Percentiles rank a stretch among this genome's conserved stretches.
These are phyloP conservation scores for Scleropages formosus DNA, from an alignment of 2,797 vertebrate genomes.

Conservation along the genomic window DNA sequence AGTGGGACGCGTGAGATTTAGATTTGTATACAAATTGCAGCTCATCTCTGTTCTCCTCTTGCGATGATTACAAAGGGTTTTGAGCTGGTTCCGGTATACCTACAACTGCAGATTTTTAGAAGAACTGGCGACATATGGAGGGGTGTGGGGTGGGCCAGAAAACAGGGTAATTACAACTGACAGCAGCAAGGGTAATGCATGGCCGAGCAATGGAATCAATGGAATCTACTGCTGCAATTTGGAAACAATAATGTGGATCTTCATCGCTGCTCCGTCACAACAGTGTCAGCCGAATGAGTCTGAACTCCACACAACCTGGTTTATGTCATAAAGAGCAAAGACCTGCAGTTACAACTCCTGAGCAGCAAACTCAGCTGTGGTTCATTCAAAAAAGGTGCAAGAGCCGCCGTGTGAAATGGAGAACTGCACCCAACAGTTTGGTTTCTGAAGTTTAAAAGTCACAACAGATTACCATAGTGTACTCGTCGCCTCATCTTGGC, in stretches of 20 bases:
- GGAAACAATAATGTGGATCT: neutral
- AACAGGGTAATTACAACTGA: conserved; percentile 2
- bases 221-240: neutral
- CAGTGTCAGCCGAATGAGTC: no score
- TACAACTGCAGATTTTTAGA: neutral
- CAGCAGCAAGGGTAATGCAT: neutral
- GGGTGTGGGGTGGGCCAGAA: neutral
- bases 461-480: neutral
- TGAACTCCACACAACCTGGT: neutral
- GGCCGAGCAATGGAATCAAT: neutral
- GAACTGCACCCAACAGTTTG: neutral
- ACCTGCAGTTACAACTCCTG: neutral
- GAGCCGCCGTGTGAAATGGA: neutral
- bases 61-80: conserved; percentile 6
- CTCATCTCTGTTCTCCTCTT: neutral
- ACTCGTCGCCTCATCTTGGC: neutral
- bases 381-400: neutral
- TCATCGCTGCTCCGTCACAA: neutral
- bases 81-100: neutral
- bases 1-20: conserved; percentile 38
- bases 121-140: no score
- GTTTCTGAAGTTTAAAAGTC: neutral
- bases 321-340: neutral
- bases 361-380: neutral
- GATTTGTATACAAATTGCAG: conserved; percentile 38